Evolutionary conservation across 2,113 vertebrate genomes (phyloP).

Genomic region (Phaethon lepturus): DNA sequence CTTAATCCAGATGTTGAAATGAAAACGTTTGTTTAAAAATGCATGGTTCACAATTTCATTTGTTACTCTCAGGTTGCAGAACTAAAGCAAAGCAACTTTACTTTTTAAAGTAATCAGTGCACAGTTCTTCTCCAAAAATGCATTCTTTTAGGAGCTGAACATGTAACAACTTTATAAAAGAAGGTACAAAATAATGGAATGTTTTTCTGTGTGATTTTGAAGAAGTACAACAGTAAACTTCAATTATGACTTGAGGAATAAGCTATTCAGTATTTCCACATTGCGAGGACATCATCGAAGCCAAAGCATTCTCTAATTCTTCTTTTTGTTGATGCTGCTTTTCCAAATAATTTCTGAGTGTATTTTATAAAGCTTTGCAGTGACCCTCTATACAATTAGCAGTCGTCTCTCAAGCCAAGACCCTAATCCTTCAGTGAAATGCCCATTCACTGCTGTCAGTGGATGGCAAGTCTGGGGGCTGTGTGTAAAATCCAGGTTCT

Average conservation of each 20-base stretch:
- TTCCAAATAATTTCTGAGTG: background rate
- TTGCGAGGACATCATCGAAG: background rate
- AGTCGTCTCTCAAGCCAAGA: background rate
- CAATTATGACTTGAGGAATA: background rate
- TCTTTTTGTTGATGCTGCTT: background rate
- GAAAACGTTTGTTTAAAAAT: conserved; percentile 5
- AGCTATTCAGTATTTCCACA: conserved; percentile 24
- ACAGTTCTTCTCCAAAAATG: background rate
- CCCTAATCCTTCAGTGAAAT: background rate
- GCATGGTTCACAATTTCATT: conserved; percentile 34
- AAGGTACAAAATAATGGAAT: background rate
- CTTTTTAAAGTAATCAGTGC: background rate
- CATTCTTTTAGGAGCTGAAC: background rate
- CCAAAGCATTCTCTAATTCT: conserved; percentile 15
- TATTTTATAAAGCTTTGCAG: background rate
- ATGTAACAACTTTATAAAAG: background rate
- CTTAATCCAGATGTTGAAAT: conserved; percentile 69
- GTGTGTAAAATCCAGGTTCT: conserved; percentile 15
- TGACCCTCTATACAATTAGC: background rate
- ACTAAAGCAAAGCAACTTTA: background rate
- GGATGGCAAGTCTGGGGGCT: background rate
- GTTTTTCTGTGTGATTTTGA: background rate
- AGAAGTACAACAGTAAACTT: background rate
- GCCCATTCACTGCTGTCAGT: background rate
- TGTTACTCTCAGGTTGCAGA: conserved; percentile 42